These are phyloP conservation scores for Agrochola lychnidis DNA, from an alignment of 2,888 invertebrate genomes.

Conservation along the genomic window DNA sequence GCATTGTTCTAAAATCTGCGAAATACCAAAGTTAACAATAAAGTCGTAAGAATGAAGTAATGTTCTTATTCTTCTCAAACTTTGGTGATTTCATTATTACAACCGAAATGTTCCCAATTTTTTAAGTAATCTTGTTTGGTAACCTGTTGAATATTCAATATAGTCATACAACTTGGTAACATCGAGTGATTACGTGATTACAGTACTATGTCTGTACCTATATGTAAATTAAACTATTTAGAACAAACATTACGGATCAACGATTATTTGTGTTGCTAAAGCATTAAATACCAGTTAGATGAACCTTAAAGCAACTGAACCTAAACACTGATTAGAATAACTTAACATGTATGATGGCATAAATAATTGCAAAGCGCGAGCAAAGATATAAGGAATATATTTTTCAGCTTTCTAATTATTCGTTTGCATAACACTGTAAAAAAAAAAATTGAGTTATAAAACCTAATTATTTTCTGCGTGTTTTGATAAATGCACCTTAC, in stretches of 20 bases:
- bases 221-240: conserved; percentile 51
- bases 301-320: conserved; percentile 4
- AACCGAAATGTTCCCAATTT: conserved; percentile 44
- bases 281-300: conserved; percentile 31
- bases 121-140: conserved; percentile 48
- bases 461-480: not conserved
- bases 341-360: not conserved
- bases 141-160: conserved; percentile 49
- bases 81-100: conserved; percentile 59
- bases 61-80: conserved; percentile 55
- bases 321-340: conserved; percentile 1
- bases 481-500: not conserved
- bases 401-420: not conserved
- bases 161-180: conserved; percentile 14
- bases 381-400: not conserved
- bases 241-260: conserved; percentile 47
- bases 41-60: conserved; percentile 62
- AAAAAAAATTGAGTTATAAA: not conserved
- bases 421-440: not conserved
- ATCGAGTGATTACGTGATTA: conserved; percentile 33
- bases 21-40: conserved; percentile 64
- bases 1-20: conserved; percentile 63
- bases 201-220: conserved; percentile 26
- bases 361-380: not conserved
- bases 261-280: conserved; percentile 20